A percentile compares a stretch with the other conserved stretches of the same genome.
These are phyloP conservation scores for Tiliqua scincoides DNA, from an alignment of 2,113 vertebrate genomes.

Conservation along the genomic window DNA sequence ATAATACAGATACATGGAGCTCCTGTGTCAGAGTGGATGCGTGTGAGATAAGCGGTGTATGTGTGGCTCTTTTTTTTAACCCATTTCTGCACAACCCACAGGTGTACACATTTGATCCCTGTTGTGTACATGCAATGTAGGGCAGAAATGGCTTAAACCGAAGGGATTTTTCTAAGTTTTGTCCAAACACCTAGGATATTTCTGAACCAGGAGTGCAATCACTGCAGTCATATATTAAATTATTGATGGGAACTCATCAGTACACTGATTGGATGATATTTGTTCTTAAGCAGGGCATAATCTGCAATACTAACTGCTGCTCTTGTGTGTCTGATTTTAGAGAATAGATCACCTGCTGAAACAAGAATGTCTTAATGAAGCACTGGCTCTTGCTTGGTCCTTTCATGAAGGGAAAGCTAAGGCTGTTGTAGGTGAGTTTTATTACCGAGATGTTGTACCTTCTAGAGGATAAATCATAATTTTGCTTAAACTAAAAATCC, in stretches of 20 bases:
- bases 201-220: neutral
- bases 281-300: neutral
- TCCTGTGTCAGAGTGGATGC: neutral
- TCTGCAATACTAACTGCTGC: neutral
- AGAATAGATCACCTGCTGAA: slow-evolving; percentile 92
- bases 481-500: neutral
- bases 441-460: neutral
- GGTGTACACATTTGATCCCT: too few species aligned
- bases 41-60: neutral
- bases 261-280: slow-evolving; percentile 9
- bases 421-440: slow-evolving; percentile 91
- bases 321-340: slow-evolving; percentile 70
- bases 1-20: neutral
- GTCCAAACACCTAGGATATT: neutral
- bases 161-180: neutral
- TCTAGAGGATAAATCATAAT: neutral
- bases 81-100: too few species aligned
- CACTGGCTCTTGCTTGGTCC: slow-evolving; percentile 94
- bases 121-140: too few species aligned
- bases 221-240: neutral
- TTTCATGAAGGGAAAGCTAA: slow-evolving; percentile 96
- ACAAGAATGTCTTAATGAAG: slow-evolving; percentile 91
- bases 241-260: neutral
- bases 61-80: too few species aligned
- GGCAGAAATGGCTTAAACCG: too few species aligned